Conservation (phyloP, 2,113 vertebrate genomes). For the Proterorhinus semilunaris region DNA sequence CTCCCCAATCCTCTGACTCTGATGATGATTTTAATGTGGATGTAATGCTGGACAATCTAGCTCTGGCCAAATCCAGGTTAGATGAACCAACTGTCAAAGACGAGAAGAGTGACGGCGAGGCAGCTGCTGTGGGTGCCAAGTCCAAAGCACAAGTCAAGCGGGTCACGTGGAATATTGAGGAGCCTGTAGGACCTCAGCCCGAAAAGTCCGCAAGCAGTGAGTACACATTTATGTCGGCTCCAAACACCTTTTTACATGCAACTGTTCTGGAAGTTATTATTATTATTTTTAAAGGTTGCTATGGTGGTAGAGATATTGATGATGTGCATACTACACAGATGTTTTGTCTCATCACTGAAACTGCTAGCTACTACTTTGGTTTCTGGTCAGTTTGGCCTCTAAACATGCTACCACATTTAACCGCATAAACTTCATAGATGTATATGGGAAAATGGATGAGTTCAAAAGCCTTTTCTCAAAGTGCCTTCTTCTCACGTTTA, state of each 20-base stretch:
- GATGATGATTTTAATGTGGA: slow-evolving; percentile 74
- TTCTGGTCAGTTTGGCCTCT: too few relatives aligned
- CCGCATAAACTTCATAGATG: too few relatives aligned
- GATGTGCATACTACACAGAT: too few relatives aligned
- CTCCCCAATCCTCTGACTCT: slow-evolving; percentile 47
- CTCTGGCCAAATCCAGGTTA: slow-evolving; percentile 59
- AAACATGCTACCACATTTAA: too few relatives aligned
- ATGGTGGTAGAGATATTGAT: too few relatives aligned
- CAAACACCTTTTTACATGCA: neutral
- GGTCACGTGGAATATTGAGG: slow-evolving; percentile 96
- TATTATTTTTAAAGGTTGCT: too few relatives aligned
- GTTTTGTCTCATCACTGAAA: too few relatives aligned
- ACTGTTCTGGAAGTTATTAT: too few relatives aligned
- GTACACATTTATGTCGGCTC: slow-evolving; percentile 37
- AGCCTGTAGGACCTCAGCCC: slow-evolving; percentile 67
- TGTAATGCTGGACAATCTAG: slow-evolving; percentile 70
- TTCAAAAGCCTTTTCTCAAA: too few relatives aligned
- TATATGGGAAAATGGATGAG: too few relatives aligned
- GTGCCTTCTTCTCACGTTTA: too few relatives aligned
- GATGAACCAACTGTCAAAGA: slow-evolving; percentile 31
- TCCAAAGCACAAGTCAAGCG: slow-evolving; percentile 86
- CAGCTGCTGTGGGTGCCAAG: slow-evolving; percentile 62
- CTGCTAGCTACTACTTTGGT: too few relatives aligned
- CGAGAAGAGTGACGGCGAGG: slow-evolving; percentile 50
- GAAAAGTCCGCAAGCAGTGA: slow-evolving; percentile 81